Percentiles rank a stretch among this genome's conserved stretches.
These are phyloP conservation scores for Agelas oroides DNA, from an alignment of 37 sponge, comb jelly and placozoan genomes.

Conservation along the genomic window DNA sequence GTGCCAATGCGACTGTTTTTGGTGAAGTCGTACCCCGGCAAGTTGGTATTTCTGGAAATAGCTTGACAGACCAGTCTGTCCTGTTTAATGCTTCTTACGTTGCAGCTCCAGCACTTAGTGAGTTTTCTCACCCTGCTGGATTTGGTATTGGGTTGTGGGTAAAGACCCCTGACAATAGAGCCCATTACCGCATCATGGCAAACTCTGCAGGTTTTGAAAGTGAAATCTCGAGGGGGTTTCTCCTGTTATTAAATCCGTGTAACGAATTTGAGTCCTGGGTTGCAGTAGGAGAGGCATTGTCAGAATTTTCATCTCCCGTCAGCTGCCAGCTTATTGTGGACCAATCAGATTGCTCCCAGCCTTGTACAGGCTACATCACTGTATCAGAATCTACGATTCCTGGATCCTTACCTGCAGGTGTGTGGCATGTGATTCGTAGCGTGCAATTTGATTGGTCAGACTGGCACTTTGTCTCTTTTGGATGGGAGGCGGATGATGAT, in stretches of 20 bases:
- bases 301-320: background rate
- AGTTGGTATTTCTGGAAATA: conserved; percentile 69
- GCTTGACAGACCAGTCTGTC: conserved; percentile 51
- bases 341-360: conserved; percentile 9
- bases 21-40: conserved; percentile 2
- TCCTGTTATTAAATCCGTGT: conserved; percentile 79
- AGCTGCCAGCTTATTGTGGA: conserved; percentile 9
- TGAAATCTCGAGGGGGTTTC: conserved; percentile 45
- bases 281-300: conserved; percentile 8
- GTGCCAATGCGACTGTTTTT: conserved; percentile 14
- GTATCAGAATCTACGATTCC: background rate
- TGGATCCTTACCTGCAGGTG: conserved; percentile 41
- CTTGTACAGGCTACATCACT: conserved; percentile 24
- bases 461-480: conserved; percentile 60
- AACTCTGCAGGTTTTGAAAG: background rate
- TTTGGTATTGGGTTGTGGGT: conserved; percentile 80
- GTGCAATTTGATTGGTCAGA: background rate
- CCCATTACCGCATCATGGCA: conserved; percentile 19
- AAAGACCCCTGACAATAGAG: background rate
- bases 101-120: conserved; percentile 19
- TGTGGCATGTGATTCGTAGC: conserved; percentile 50
- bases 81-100: conserved; percentile 44
- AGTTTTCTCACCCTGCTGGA: conserved; percentile 9
- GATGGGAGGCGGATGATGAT: conserved; percentile 24
- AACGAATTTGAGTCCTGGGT: conserved; percentile 80